Conservation (phyloP, 2,113 vertebrate genomes). For the Asarcornis scutulata region DNA sequence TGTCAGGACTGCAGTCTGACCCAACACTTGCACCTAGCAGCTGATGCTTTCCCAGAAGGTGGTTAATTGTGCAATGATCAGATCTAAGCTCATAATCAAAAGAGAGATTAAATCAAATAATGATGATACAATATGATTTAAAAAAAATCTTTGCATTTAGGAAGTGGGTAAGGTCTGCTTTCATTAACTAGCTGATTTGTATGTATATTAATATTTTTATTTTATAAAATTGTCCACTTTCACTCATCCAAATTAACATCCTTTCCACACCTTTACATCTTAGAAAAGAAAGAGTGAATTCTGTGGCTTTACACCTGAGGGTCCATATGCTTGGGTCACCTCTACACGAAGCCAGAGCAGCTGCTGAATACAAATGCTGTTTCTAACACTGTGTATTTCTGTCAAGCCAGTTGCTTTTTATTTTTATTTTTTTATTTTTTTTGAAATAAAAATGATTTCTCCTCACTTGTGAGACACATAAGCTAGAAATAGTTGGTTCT, state of each 20-base stretch:
- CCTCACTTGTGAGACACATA: neutral
- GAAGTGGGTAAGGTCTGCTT: neutral
- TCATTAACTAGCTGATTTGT: neutral
- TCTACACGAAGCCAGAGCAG: neutral
- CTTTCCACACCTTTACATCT: neutral
- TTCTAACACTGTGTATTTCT: neutral
- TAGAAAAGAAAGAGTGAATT: slow-evolving; percentile 14
- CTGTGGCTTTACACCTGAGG: neutral
- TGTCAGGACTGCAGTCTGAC: neutral
- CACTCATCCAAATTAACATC: neutral
- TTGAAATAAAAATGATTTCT: neutral
- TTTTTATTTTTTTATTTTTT: neutral
- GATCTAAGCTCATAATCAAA: neutral
- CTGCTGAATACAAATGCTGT: neutral
- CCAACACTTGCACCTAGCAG: neutral
- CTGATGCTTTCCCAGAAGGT: neutral
- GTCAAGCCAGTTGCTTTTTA: neutral
- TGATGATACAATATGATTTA: neutral
- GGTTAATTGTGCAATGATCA: neutral
- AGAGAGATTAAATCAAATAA: neutral
- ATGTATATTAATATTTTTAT: neutral
- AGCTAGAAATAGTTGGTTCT: neutral
- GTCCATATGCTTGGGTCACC: neutral
- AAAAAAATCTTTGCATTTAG: neutral
- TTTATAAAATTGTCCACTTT: neutral